A percentile compares a stretch with the other conserved stretches of the same genome.
Evolutionary conservation across 2,797 vertebrate genomes (phyloP).

Genomic region (Morus bassanus): DNA sequence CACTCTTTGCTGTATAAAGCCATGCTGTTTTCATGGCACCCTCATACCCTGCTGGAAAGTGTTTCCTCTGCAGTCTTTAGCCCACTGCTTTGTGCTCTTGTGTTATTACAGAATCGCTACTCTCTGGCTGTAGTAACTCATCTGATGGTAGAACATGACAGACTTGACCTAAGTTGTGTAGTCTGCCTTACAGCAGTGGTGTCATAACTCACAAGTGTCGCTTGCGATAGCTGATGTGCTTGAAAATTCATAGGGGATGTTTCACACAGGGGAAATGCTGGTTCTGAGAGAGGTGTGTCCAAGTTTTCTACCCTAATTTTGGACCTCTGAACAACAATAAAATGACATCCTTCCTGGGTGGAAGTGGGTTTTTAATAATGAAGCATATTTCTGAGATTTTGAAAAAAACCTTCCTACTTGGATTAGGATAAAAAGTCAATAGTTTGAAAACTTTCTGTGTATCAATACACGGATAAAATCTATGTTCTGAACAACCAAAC

Average conservation of each 20-base stretch:
- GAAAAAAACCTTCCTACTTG: not conserved
- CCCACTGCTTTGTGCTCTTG: not conserved
- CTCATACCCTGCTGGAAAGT: fast-evolving
- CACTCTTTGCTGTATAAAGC: not conserved
- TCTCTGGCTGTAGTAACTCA: not conserved
- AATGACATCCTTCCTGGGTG: not conserved
- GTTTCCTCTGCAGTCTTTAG: not conserved
- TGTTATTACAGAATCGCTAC: not conserved
- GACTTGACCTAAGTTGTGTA: not conserved
- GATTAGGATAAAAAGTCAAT: not conserved
- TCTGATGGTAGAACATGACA: not conserved
- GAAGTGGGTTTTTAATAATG: not conserved
- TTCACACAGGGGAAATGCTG: not conserved
- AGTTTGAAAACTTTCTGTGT: not conserved
- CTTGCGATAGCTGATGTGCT: not conserved
- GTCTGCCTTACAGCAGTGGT: not conserved
- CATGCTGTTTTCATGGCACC: not conserved
- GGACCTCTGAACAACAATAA: not conserved
- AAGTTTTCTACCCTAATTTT: not conserved
- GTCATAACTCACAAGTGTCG: not conserved
- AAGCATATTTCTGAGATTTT: not conserved
- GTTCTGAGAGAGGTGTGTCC: not conserved
- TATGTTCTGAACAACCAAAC: not conserved
- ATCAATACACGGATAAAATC: not conserved
- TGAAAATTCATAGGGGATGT: not conserved